Evolutionary conservation across 2,797 vertebrate genomes (phyloP).

Genomic region (Phaenicophaeus curvirostris): DNA sequence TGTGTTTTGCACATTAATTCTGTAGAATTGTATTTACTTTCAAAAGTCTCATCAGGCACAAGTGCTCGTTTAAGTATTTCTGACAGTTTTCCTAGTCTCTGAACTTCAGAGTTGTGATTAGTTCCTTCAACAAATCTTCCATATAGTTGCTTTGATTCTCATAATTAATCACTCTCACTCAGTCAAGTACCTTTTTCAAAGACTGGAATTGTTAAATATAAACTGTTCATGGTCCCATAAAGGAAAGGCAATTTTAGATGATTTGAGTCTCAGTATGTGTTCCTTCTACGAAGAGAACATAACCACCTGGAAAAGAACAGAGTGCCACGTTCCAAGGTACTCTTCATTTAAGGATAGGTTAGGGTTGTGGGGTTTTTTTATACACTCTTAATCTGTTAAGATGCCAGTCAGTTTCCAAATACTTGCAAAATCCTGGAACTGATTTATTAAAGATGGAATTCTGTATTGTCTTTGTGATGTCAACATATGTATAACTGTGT

Average conservation of each 20-base stretch:
- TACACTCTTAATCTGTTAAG: neutral
- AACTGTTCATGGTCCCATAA: constrained; percentile 12
- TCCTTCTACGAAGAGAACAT: neutral
- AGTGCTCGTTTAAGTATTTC: neutral
- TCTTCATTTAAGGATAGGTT: neutral
- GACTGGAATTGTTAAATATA: constrained; percentile 31
- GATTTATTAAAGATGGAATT: neutral
- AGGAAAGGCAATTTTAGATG: neutral
- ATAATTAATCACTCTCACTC: constrained; percentile 49
- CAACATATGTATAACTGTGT: neutral
- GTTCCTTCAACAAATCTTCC: constrained; percentile 44
- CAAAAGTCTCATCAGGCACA: neutral
- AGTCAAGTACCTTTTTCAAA: constrained; percentile 31
- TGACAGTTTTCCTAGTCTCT: constrained; percentile 5
- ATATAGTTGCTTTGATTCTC: constrained; percentile 44
- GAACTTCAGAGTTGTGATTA: constrained; percentile 16
- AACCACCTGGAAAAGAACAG: neutral
- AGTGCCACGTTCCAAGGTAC: neutral
- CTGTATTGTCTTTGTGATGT: neutral
- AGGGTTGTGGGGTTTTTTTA: neutral
- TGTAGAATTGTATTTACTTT: constrained; percentile 10
- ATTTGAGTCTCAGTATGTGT: neutral
- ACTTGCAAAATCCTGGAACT: neutral
- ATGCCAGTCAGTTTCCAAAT: neutral
- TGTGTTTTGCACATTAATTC: neutral